Evolutionary conservation across 1,140 invertebrate species (phyloP).

Genomic region (Eulimnadia texana): DNA sequence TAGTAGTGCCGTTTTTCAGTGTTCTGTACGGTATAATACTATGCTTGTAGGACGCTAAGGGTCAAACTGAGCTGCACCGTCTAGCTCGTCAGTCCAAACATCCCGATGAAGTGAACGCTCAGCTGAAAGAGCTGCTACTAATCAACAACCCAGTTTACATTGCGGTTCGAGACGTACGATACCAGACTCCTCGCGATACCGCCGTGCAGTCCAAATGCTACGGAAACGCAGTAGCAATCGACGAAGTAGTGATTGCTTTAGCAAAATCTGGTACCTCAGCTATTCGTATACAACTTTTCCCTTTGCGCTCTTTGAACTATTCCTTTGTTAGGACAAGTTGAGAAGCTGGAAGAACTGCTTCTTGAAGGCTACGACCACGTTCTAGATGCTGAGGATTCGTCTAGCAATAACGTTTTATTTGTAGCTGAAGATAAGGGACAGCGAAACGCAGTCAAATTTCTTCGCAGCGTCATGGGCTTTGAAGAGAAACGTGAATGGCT

Average conservation of each 20-base stretch:
- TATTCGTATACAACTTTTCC: slow-evolving; percentile 17
- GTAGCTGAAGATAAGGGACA: slow-evolving; percentile 44
- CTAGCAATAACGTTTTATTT: slow-evolving; percentile 48
- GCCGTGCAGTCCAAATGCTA: background rate
- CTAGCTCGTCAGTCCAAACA: slow-evolving; percentile 38
- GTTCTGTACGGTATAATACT: too few relatives aligned
- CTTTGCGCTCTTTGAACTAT: background rate
- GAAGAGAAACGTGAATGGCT: slow-evolving; percentile 57
- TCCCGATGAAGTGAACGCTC: slow-evolving; percentile 10
- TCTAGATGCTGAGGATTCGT: slow-evolving; percentile 51
- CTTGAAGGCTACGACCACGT: slow-evolving; percentile 77
- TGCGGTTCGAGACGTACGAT: background rate
- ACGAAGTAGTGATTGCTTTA: background rate
- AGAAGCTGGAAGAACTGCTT: slow-evolving; percentile 56
- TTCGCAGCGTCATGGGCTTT: slow-evolving; percentile 46
- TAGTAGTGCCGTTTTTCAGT: too few relatives aligned
- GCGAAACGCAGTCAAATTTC: slow-evolving; percentile 41
- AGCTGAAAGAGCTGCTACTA: background rate
- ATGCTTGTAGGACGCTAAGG: slow-evolving; percentile 76
- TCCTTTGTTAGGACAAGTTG: slow-evolving; percentile 57
- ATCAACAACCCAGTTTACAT: background rate
- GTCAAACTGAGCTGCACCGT: slow-evolving; percentile 77
- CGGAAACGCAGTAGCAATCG: background rate
- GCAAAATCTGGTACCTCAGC: background rate
- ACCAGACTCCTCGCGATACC: background rate